Evolutionary conservation across 2,113 vertebrate species (phyloP).

Genomic region (Lanius ludovicianus): DNA sequence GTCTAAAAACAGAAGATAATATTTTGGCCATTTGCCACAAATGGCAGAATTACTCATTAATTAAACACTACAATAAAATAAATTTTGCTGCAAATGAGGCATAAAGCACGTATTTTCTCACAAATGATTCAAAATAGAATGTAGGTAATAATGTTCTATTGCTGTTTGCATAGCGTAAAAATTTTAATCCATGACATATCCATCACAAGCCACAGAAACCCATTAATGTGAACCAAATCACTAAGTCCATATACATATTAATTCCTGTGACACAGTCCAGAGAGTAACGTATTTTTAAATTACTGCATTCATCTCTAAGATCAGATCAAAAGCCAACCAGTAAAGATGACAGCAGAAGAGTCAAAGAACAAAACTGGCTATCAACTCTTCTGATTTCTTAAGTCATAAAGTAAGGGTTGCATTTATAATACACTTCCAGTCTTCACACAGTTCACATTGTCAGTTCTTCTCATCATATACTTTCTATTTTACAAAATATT

Average conservation of each 20-base stretch:
- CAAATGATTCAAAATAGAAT: constrained; percentile 56
- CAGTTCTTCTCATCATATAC: background rate
- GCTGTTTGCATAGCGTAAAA: constrained; percentile 4
- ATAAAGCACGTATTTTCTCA: constrained; percentile 60
- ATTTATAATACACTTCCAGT: background rate
- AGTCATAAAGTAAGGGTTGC: background rate
- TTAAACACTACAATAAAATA: constrained; percentile 69
- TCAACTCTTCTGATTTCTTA: background rate
- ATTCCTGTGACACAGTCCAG: background rate
- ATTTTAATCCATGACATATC: background rate
- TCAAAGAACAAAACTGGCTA: background rate
- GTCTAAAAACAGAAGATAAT: constrained; percentile 44
- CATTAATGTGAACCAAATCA: constrained; percentile 2
- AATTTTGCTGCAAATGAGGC: constrained; percentile 70
- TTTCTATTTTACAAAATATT: background rate
- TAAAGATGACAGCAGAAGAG: background rate
- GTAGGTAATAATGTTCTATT: constrained; percentile 31
- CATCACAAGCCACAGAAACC: constrained; percentile 5
- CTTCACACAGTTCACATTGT: background rate
- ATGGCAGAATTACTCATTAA: constrained; percentile 65
- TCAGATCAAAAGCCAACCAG: background rate
- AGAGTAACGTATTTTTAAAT: background rate
- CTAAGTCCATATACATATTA: background rate
- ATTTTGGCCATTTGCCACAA: constrained; percentile 68
- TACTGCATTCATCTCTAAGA: background rate